A percentile compares a stretch with the other conserved stretches of the same genome.
These are phyloP conservation scores for Melanotaenia maccullochi DNA, from an alignment of 2,797 vertebrate species.

Conservation along the genomic window DNA sequence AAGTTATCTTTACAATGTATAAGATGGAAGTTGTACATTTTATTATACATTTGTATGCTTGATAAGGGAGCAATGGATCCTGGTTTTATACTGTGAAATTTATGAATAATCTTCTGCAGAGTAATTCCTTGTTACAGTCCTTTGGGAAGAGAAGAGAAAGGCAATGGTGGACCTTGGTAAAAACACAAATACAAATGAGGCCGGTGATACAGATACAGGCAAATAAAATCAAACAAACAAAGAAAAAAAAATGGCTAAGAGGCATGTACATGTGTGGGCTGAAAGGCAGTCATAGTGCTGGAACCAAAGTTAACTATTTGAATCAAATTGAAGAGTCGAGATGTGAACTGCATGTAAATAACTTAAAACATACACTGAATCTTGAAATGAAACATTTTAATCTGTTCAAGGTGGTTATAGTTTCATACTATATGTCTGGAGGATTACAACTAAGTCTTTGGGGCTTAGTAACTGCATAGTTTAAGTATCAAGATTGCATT, in stretches of 20 bases:
- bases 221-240: neutral
- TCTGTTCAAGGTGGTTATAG: slow-evolving; percentile 4
- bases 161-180: neutral
- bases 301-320: neutral
- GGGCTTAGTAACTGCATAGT: neutral
- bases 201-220: neutral
- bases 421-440: neutral
- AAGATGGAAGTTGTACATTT: too few species aligned
- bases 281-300: neutral
- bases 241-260: neutral
- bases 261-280: neutral
- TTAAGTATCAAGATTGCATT: slow-evolving; percentile 6
- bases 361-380: neutral
- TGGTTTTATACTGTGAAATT: too few species aligned
- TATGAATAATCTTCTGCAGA: too few species aligned
- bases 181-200: neutral
- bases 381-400: slow-evolving; percentile 20
- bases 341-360: slow-evolving; percentile 17
- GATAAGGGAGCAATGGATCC: too few species aligned
- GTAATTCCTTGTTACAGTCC: too few species aligned
- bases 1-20: too few species aligned
- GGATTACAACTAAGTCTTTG: slow-evolving; percentile 9
- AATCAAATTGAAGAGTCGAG: slow-evolving; percentile 13
- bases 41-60: too few species aligned
- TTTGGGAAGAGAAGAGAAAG: too few species aligned